phyloP scores from a whole-genome alignment of 2,113 vertebrate species.

The Ophiodon elongatus region DNA sequence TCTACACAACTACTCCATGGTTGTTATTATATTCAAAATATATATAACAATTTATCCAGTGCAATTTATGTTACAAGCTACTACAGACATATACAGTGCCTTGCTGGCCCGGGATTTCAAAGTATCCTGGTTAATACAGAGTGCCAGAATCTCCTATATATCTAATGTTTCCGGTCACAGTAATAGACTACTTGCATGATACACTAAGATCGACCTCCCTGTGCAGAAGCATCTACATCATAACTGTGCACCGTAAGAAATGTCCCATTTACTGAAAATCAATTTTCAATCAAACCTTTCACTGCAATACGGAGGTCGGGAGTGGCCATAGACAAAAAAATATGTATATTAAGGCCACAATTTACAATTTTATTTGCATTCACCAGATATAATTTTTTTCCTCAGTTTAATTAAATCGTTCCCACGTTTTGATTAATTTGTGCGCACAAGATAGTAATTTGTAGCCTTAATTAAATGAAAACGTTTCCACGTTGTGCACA shows the following conservation, averaged over 20 bases:
- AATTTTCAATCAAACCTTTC: constrained; percentile 30
- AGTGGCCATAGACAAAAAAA: background rate
- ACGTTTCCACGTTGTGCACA: background rate
- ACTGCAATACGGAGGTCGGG: background rate
- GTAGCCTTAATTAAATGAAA: background rate
- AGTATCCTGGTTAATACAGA: background rate
- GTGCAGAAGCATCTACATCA: background rate
- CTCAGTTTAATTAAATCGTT: background rate
- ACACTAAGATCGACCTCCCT: background rate
- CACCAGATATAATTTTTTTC: background rate
- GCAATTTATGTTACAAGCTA: background rate
- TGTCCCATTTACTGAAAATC: constrained; percentile 31
- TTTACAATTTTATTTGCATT: background rate
- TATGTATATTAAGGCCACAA: background rate
- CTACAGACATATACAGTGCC: background rate
- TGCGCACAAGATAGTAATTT: background rate
- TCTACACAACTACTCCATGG: background rate
- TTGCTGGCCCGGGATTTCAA: background rate
- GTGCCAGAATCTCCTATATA: background rate
- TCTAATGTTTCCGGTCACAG: background rate
- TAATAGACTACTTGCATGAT: background rate
- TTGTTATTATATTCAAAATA: constrained; percentile 1
- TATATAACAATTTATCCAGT: background rate
- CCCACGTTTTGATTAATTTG: background rate
- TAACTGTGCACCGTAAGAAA: background rate